phyloP scores from a whole-genome alignment of 2,888 invertebrate species.

The Oxytorus armatus region DNA sequence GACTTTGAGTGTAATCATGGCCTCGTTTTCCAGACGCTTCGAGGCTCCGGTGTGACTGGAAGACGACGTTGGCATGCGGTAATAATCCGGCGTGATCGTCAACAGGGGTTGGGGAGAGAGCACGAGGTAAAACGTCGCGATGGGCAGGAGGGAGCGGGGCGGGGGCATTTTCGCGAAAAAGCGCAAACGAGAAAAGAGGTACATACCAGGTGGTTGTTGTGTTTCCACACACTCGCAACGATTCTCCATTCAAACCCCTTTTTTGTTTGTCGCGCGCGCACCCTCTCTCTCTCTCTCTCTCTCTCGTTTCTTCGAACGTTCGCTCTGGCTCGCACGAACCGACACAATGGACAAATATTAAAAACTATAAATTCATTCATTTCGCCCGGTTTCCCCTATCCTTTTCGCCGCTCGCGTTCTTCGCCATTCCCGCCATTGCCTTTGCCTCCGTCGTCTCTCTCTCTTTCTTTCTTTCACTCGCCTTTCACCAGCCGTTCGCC shows the following conservation, averaged over 20 bases:
- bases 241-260: constrained; percentile 26
- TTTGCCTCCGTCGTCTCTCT: constrained; percentile 23
- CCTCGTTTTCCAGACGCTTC: constrained; percentile 34
- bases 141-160: too few relatives aligned
- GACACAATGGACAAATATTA: constrained; percentile 75
- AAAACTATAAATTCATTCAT: constrained; percentile 78
- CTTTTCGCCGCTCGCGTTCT: constrained; percentile 36
- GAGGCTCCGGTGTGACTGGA: constrained; percentile 13
- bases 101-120: constrained; percentile 8
- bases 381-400: constrained; percentile 42
- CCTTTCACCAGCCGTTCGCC: constrained; percentile 44
- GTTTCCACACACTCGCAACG: constrained; percentile 7
- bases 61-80: constrained; percentile 47
- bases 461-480: constrained; percentile 20
- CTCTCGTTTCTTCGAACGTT: constrained; percentile 10
- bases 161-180: constrained; percentile 46
- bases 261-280: constrained; percentile 8
- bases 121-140: constrained; percentile 11
- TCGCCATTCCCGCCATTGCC: constrained; percentile 35
- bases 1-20: background rate
- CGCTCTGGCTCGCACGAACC: constrained; percentile 40
- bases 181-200: constrained; percentile 51
- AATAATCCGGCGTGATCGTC: constrained; percentile 61
- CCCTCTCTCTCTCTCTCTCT: constrained; percentile 20
- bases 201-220: constrained; percentile 38